Conservation (phyloP, 2,797 vertebrate genomes). For the Myotis pilosus region DNA sequence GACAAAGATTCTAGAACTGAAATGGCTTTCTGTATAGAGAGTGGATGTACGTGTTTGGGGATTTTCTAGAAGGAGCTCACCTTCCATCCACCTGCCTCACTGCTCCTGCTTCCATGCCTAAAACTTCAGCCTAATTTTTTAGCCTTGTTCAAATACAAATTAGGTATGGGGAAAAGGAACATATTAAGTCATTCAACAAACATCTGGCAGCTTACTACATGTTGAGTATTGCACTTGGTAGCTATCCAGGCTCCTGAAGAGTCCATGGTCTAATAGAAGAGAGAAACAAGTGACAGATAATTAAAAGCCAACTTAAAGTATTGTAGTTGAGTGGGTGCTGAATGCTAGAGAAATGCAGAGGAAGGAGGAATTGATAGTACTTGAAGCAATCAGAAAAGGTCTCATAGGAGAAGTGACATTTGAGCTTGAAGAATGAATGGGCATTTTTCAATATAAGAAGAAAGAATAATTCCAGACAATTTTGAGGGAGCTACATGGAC, state of each 20-base stretch:
- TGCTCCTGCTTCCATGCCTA: neutral
- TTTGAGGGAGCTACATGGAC: neutral
- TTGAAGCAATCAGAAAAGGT: neutral
- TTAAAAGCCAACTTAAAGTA: neutral
- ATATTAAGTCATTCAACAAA: neutral
- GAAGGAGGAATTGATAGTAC: neutral
- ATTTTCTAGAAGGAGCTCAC: slow-evolving; percentile 35
- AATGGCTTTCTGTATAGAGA: slow-evolving; percentile 18
- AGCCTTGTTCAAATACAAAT: neutral
- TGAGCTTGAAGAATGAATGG: neutral
- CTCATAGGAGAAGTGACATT: neutral
- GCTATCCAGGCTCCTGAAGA: neutral
- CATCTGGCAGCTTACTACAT: neutral
- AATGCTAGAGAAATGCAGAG: neutral
- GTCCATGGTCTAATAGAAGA: neutral
- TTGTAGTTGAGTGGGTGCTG: neutral
- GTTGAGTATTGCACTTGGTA: neutral
- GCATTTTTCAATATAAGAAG: neutral
- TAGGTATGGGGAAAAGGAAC: neutral
- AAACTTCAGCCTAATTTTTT: neutral
- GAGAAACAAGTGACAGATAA: neutral
- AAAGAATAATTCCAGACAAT: neutral
- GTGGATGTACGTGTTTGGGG: neutral
- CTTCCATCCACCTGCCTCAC: neutral
- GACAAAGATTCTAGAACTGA: slow-evolving; percentile 38